These are phyloP conservation scores for Barbus barbus DNA, from an alignment of 2,113 vertebrate genomes.

Conservation along the genomic window DNA sequence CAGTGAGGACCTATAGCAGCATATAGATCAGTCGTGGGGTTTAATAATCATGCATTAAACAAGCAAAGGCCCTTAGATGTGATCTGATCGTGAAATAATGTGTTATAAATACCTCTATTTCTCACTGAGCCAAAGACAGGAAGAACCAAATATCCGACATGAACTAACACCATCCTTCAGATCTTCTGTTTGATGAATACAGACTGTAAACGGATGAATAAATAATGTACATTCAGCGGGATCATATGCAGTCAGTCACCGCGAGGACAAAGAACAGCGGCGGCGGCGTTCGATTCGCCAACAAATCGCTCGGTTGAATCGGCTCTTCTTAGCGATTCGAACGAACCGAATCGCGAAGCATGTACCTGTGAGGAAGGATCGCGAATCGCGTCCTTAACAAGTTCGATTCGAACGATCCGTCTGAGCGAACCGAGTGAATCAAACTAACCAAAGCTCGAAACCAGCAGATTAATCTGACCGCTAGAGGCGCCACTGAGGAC, in stretches of 20 bases:
- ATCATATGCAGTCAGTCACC: slow-evolving; percentile 72
- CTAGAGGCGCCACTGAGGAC: background rate
- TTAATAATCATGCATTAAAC: slow-evolving; percentile 55
- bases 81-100: slow-evolving; percentile 55
- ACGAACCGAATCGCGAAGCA: background rate
- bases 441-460: background rate
- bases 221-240: slow-evolving; percentile 86
- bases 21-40: background rate
- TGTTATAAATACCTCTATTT: slow-evolving; percentile 88
- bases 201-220: slow-evolving; percentile 80
- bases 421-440: background rate
- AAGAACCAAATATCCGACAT: slow-evolving; percentile 97
- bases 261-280: slow-evolving; percentile 72
- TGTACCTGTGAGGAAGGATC: background rate
- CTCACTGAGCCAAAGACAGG: slow-evolving; percentile 96
- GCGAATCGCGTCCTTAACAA: too few relatives aligned
- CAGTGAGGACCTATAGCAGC: background rate
- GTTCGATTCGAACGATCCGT: background rate
- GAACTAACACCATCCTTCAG: slow-evolving; percentile 96
- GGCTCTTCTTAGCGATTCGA: background rate
- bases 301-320: background rate
- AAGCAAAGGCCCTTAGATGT: slow-evolving; percentile 59
- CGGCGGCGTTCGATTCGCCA: background rate
- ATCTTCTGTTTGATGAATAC: slow-evolving; percentile 70
- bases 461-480: background rate